Conservation (phyloP, 2,113 vertebrate species). For the Lophotis ruficrista region DNA sequence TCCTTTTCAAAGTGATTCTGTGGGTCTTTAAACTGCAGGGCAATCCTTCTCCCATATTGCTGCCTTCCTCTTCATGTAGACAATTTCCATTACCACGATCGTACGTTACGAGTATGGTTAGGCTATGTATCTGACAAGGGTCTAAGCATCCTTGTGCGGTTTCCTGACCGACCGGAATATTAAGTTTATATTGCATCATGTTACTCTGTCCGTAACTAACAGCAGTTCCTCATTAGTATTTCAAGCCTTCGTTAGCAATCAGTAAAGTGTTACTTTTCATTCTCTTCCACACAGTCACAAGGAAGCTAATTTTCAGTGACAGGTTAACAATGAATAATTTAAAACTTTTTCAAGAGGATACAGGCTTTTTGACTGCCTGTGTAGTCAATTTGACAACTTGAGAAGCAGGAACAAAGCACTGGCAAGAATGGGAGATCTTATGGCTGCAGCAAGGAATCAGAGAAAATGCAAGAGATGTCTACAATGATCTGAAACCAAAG, state of each 20-base stretch:
- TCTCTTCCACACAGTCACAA: neutral
- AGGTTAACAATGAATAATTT: slow-evolving; percentile 19
- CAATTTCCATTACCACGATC: neutral
- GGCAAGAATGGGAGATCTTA: neutral
- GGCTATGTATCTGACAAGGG: too few relatives aligned
- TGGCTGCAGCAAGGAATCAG: neutral
- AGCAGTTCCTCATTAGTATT: neutral
- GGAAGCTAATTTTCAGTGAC: neutral
- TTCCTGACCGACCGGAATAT: neutral
- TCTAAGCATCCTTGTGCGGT: neutral
- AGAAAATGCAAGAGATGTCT: neutral
- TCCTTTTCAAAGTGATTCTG: neutral
- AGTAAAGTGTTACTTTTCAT: neutral
- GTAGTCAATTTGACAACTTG: neutral
- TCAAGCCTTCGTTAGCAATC: neutral
- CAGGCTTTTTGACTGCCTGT: neutral
- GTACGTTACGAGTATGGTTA: fast-evolving
- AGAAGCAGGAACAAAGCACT: neutral
- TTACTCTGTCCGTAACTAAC: neutral
- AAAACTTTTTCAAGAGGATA: neutral
- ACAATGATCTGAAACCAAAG: neutral
- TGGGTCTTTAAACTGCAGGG: neutral
- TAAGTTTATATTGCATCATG: neutral
- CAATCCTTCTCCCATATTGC: neutral
- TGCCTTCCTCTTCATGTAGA: neutral